Base-by-base conservation (phyloP, 2,113 vertebrate genomes). In the Hystrix cristata region DNA sequence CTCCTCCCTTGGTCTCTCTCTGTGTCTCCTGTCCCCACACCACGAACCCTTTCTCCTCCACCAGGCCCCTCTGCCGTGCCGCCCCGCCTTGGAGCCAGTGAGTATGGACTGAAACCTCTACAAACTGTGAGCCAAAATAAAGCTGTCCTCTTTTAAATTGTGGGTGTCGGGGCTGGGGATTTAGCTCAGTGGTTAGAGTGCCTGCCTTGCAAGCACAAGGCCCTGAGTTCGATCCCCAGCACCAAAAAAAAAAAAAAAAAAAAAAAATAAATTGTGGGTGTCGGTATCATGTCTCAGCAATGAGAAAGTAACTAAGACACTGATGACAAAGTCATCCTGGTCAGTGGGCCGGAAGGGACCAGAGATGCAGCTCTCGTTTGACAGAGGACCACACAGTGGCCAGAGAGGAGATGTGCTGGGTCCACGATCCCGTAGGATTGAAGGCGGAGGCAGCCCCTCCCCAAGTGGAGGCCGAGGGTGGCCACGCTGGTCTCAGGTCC, bases 401-500 rank as follows among this genome's bases (percentile, higher is more conserved):
- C 91, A 76, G 80, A 48, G 23, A 23, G 16, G 38, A 15, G 6
- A 10, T 0, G 8, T 31, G 15, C 62, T 59, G 57, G 23, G 53
- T 8, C n/a, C 34, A 72, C 18, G 64, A 18, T 46, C 69, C 51
- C 21, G 8, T 19, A 10, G 60, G 25, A 34, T 14, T 14, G 27
- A 74, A 34, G 31, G 38, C 1, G 5, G 90, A 81, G 14, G 38
- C 55, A 43, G 29, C 31, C 6, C 46, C 79, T 29, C 34, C 4
- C 12, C 31, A 3, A 11, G 0, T 4, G 57, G 29, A 69, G 38
- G 69, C 59, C 1, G 38, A 90, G 62, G 57, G 59, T 0, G 0
- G 27, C 18, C 43, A 7, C 25, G 2, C 10, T 25, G 11, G 7
- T 7, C 53, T 0, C 60, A 55, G n/a, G 46, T 19, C 72, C 11